Evolutionary conservation across 1,140 invertebrate species (phyloP).

Genomic region (Drosophila bipectinata): DNA sequence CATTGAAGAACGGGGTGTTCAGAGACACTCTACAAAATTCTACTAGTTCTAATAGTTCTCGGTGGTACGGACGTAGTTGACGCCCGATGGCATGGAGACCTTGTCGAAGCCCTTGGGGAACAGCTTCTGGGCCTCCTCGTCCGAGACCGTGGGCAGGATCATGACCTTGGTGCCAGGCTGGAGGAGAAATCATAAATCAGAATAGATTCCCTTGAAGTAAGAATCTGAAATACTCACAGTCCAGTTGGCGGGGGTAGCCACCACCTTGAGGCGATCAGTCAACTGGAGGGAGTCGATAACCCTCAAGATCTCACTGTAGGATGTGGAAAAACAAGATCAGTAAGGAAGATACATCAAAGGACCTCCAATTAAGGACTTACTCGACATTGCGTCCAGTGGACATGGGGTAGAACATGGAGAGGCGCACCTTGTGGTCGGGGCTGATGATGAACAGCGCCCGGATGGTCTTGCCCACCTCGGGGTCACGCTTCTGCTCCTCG

Average conservation of each 20-base stretch:
- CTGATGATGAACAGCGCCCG: constrained; percentile 95
- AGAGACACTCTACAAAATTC: neutral
- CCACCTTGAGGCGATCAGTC: constrained; percentile 88
- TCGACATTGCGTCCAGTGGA: constrained; percentile 96
- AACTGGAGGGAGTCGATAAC: constrained; percentile 95
- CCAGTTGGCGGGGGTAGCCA: constrained; percentile 95
- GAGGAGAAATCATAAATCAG: neutral
- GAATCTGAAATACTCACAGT: constrained; percentile 86
- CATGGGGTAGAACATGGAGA: constrained; percentile 95
- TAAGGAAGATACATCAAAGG: neutral
- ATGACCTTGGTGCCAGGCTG: constrained; percentile 92
- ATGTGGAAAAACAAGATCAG: neutral
- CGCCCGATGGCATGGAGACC: constrained; percentile 91
- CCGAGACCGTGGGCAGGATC: constrained; percentile 90
- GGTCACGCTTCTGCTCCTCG: constrained; percentile 89
- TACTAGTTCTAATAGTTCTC: neutral
- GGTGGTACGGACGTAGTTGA: constrained; percentile 86
- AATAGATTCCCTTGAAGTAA: constrained; percentile 80
- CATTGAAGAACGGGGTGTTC: neutral
- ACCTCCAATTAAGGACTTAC: constrained; percentile 86
- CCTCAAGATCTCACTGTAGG: constrained; percentile 93
- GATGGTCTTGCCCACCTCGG: constrained; percentile 90
- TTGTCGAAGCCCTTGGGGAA: constrained; percentile 90
- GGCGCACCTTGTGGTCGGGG: constrained; percentile 91
- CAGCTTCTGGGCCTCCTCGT: constrained; percentile 88